Conservation (phyloP, 2,797 vertebrate species). For the Moxostoma hubbsi region DNA sequence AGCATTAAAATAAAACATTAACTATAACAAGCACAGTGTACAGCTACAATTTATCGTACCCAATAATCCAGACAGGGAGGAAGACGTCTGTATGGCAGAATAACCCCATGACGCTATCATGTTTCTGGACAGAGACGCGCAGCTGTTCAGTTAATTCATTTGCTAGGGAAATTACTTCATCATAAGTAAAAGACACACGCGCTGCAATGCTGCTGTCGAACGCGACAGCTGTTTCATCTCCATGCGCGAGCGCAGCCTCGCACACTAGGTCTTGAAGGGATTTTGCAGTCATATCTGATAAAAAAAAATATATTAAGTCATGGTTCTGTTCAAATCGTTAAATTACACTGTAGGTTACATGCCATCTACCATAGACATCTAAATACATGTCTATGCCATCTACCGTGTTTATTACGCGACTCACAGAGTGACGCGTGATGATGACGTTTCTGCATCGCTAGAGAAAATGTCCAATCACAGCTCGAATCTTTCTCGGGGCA, state of each 20-base stretch:
- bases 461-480: conserved; percentile 48
- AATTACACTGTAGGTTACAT: background rate
- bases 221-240: conserved; percentile 75
- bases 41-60: conserved; percentile 65
- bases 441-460: conserved; percentile 39
- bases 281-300: conserved; percentile 61
- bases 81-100: conserved; percentile 83
- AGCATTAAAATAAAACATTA: background rate
- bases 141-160: conserved; percentile 76
- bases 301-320: background rate
- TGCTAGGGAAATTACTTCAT: conserved; percentile 68
- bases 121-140: conserved; percentile 59
- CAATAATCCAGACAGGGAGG: conserved; percentile 86
- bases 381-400: background rate
- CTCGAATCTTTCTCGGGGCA: background rate
- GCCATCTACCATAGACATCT: conserved; percentile 60
- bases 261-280: conserved; percentile 80
- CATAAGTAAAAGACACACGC: conserved; percentile 73
- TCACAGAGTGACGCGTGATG: conserved; percentile 2
- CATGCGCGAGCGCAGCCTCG: conserved; percentile 70
- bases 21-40: background rate
- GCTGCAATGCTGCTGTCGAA: conserved; percentile 70
- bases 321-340: background rate
- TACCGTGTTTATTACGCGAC: background rate
- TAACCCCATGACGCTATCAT: conserved; percentile 78